Base-by-base conservation (phyloP, 2,113 vertebrate species). In the Macquaria ambigua region DNA sequence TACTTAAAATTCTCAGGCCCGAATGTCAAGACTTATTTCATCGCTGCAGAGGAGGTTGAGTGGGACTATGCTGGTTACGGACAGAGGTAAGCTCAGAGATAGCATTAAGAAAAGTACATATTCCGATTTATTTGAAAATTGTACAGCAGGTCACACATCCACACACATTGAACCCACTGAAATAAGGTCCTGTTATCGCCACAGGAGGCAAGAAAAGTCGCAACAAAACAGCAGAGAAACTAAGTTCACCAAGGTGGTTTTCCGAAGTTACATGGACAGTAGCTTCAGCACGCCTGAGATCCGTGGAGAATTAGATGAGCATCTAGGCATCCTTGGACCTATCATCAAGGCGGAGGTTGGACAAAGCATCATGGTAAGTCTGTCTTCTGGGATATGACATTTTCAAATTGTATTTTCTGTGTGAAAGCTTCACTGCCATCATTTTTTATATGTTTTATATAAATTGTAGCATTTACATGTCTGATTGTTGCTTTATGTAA, bases 251-350 rank as follows among this genome's bases (percentile, higher is more conserved):
- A 98, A 98, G 90, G 98, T 96, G 5, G 82, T 98, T 82, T 99
- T 98, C 94, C 95, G 96, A 83, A 93, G 96, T 77, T 99, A 98
- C 77, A 86, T 96, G 52, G 98, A 99, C 69, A 96, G 94, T 23
- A 95, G 94, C 53, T 99, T 99, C 85, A 96, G 59, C 0, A 95
- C 79, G 12, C 96, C 93, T 23, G 95, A 96, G 34, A 89, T 95
- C 71, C 95, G 80, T 9, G 97, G 97, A 0, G 98, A 99, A 88
- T 91, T 97, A 6, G 93, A 96, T 25, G 96, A 99, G 72, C 98
- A 99, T 75, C 96, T 99, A 5, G 98, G 98, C 39, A 96, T 99
- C 88, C 95, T 99, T 46, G 98, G 98, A 6, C 98, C 98, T 1
- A 61, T 98, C 52, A 98, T 99, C 74, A 97, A 95, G 88, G 97